Evolutionary conservation across 2,113 vertebrate species (phyloP), one percentile per base, ranked within the genome.

Genomic region (Pholis gunnellus): DNA sequence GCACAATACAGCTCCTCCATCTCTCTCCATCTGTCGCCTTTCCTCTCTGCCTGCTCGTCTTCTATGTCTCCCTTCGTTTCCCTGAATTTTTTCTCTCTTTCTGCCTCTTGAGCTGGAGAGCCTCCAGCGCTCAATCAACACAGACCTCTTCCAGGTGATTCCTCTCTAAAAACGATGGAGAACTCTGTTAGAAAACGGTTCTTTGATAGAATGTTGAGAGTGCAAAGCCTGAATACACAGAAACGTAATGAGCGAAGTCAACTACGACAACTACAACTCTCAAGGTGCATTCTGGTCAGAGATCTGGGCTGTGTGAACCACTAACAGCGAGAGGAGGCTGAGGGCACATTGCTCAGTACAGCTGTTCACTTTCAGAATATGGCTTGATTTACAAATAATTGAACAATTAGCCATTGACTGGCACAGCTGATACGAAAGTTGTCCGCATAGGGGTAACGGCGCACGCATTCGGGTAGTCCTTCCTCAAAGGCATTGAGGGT

Each of bases 1-100:
- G 63, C 59, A 27, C 59, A 63, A 46, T 50, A 29, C 61, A 56
- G 42, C 54, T 17, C 15, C 61, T 44, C 34, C 38, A 52, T 29
- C 22, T 34, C 29, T 27, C 50, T 64, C 67, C 50, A 42, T 63
- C 56, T 81, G 46, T 88, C 57, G 29, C 52, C 14, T 72, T 50
- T 54, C 46, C 40, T 59, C 54, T 36, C 36, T 61, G 29, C 29
- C 11, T 65, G 27, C 70, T 57, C 40, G 2, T 61, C 56, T 59
- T 73, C 11, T 65, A 6, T 17, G 22, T 50, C 56, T 27, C 22
- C 29, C 29, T 46, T 27, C 13, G 6, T 77, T 67, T 60, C 27
- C 15, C n/a, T 5, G 44, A 6, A 38, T 60, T 67, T 36, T 60
- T 38, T 1, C 34, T 29, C 18, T 2, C 71, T 66, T 75, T 68